Evolutionary conservation across 2,888 invertebrate species (phyloP), one percentile per base, ranked within the genome.

Genomic region (Diaperis boleti): DNA sequence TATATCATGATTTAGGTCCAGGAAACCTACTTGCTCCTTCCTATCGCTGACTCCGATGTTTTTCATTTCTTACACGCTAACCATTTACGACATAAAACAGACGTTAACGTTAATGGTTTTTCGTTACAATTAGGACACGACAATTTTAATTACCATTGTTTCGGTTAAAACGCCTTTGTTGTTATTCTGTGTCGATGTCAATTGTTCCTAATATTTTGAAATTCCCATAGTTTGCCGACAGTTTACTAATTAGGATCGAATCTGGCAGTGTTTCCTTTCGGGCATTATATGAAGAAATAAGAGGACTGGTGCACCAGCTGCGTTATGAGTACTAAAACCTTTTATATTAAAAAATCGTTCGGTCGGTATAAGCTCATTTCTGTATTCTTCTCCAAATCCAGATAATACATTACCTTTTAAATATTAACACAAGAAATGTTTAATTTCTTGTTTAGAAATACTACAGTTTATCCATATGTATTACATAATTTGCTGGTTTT

Each of bases 321-420:
- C n/a, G n/a, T 52, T 52, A 52, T 39, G 20, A 52, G 22, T 39
- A 37, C 39, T 52, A 39, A 52, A 52, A 52, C 15, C 39, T 39
- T 37, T 39, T 26, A 26, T 37, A 37, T 52, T 39, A 37, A 20
- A 47, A 50, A 50, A 37, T 13, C 35, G 37, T 50, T 22, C 35
- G 20, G 50, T 20, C 31, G n/a, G 4, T 50, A 37, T 37, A 52
- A 52, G 39, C 50, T 49, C 49, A 49, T 33, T 49, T 49, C 33
- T 49, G 31, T 49, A 49, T 49, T 49, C 47, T 10, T n/a, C 33
- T 33, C 49, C 8, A 31, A 47, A 31, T 31, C 47, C 18, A 15
- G 14, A 10, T n/a, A 7, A 18, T 49, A 35, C 35, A 49, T 49
- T 49, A 7, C 49, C 33, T 33, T 13, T 35, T 35, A 31, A 29